phyloP scores from a whole-genome alignment of 2,888 invertebrate species.

The Syrphus vitripennis region DNA sequence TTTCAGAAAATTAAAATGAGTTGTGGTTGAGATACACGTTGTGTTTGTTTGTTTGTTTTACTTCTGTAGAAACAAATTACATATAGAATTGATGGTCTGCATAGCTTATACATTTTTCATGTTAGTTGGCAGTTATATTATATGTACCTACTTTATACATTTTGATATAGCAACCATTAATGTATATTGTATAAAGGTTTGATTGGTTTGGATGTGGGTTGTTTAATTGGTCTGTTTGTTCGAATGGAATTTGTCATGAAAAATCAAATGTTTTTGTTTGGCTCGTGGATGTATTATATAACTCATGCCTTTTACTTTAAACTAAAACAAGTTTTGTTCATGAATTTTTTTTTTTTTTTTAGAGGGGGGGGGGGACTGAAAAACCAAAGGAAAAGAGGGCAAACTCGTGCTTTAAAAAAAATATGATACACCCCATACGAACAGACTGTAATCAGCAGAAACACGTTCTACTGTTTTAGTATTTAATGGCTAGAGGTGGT shows the following conservation, averaged over 20 bases:
- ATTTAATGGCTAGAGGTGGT: too few relatives aligned
- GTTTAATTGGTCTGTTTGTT: slow-evolving; percentile 8
- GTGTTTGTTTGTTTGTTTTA: neutral
- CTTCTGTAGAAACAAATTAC: slow-evolving; percentile 33
- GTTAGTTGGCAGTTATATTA: neutral
- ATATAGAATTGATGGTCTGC: neutral
- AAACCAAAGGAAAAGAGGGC: neutral
- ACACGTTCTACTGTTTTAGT: too few relatives aligned
- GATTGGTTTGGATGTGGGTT: neutral
- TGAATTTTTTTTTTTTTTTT: neutral
- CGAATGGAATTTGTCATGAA: slow-evolving; percentile 14
- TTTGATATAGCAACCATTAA: neutral
- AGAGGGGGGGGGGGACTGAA: neutral
- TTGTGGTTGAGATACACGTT: too few relatives aligned
- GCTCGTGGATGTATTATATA: neutral
- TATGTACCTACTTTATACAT: neutral
- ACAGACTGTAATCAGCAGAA: neutral
- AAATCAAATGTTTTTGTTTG: slow-evolving; percentile 2
- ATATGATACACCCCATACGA: neutral
- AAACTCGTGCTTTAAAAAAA: neutral
- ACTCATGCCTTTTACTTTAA: neutral
- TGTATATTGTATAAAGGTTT: neutral
- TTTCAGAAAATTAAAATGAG: slow-evolving; percentile 40
- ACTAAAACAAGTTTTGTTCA: neutral
- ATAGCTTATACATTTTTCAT: neutral